phyloP scores from a whole-genome alignment of 2,797 vertebrate species.

The Anas georgica region DNA sequence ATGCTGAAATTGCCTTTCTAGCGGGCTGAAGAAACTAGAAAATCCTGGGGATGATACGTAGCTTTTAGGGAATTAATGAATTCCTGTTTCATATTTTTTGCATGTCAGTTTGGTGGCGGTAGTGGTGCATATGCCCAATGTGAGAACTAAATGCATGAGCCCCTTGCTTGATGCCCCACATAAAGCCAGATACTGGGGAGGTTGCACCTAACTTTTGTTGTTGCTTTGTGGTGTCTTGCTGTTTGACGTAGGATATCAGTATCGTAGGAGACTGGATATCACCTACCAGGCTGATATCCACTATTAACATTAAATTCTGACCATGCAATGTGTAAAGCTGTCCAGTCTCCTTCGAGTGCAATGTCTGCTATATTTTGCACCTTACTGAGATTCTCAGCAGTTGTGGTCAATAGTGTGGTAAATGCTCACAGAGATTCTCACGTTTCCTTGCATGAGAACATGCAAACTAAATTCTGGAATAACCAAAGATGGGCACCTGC shows the following conservation, averaged over 20 bases:
- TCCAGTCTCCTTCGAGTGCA: constrained; percentile 79
- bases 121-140: constrained; percentile 83
- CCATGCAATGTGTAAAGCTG: constrained; percentile 42
- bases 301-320: constrained; percentile 38
- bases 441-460: neutral
- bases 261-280: constrained; percentile 79
- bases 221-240: constrained; percentile 87
- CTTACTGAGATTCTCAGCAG: constrained; percentile 11
- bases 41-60: constrained; percentile 23
- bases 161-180: constrained; percentile 95
- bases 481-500: neutral
- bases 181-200: constrained; percentile 95
- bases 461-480: neutral
- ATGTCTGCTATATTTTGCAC: constrained; percentile 39
- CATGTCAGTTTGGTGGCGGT: constrained; percentile 89
- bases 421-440: constrained; percentile 58
- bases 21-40: constrained; percentile 67
- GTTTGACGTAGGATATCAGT: constrained; percentile 67
- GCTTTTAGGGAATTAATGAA: constrained; percentile 80
- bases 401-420: constrained; percentile 45
- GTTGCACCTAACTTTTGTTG: constrained; percentile 88
- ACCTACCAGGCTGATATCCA: constrained; percentile 34
- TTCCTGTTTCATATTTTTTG: constrained; percentile 83
- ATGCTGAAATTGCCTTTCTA: neutral
- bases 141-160: constrained; percentile 92